Conservation (phyloP, 2,888 invertebrate genomes). For the Cyaniris semiargus region DNA sequence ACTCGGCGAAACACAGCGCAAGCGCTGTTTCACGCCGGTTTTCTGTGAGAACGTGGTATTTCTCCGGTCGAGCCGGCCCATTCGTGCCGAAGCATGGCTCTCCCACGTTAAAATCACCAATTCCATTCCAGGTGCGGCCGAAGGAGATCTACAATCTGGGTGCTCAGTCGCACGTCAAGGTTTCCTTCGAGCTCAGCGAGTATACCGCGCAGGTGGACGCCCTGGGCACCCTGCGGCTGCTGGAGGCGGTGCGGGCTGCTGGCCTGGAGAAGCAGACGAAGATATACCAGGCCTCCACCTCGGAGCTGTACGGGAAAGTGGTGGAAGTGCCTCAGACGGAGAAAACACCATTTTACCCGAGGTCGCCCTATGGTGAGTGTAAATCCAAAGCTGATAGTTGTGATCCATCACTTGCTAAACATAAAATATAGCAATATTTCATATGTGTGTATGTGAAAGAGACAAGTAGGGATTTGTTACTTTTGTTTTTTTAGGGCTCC, state of each 20-base stretch:
- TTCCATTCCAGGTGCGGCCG: conserved; percentile 81
- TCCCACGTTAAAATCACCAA: too few relatives aligned
- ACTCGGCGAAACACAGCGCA: too few relatives aligned
- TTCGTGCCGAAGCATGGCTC: too few relatives aligned
- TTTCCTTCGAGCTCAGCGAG: conserved; percentile 98
- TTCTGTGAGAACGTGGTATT: too few relatives aligned
- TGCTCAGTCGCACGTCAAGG: conserved; percentile 99
- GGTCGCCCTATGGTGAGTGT: conserved; percentile 95
- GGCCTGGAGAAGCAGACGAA: conserved; percentile 88
- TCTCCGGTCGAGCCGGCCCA: too few relatives aligned
- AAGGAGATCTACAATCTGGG: conserved; percentile 98
- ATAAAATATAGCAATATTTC: too few relatives aligned
- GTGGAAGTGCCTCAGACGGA: conserved; percentile 96
- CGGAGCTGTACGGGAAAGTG: conserved; percentile 96
- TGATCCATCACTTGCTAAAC: too few relatives aligned
- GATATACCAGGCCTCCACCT: conserved; percentile 98
- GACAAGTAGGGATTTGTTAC: neutral
- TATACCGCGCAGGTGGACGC: conserved; percentile 99
- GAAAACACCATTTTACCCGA: conserved; percentile 96
- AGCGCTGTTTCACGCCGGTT: too few relatives aligned
- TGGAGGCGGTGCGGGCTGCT: conserved; percentile 95
- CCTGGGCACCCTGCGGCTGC: conserved; percentile 93
- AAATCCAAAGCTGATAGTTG: neutral
- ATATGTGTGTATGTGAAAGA: too few relatives aligned
- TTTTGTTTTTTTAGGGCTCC: too few relatives aligned